phyloP scores from a whole-genome alignment of 2,113 vertebrate genomes.

The Anarrhichthys ocellatus region DNA sequence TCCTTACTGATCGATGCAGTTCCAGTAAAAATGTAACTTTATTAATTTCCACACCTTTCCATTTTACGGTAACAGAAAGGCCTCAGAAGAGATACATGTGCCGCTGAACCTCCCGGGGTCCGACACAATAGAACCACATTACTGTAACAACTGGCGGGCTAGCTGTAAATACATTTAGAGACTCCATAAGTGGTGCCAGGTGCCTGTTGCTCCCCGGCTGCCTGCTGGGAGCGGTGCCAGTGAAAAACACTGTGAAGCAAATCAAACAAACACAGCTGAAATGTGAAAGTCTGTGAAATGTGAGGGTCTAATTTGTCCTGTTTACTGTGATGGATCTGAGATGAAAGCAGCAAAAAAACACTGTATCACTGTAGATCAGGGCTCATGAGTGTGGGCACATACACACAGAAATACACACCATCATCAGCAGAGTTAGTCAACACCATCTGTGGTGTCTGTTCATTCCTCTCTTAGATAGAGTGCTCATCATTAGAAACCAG shows the following conservation, averaged over 20 bases:
- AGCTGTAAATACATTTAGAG: constrained; percentile 35
- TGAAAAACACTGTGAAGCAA: constrained; percentile 26
- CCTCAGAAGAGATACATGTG: background rate
- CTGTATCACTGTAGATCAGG: constrained; percentile 18
- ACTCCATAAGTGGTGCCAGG: constrained; percentile 36
- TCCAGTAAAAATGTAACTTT: background rate
- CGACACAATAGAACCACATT: background rate
- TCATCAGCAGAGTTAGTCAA: constrained; percentile 32
- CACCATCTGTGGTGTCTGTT: constrained; percentile 43
- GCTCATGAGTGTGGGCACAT: background rate
- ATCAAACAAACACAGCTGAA: constrained; percentile 36
- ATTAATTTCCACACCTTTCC: background rate
- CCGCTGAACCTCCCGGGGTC: background rate
- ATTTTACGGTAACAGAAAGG: background rate
- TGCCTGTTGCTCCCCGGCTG: constrained; percentile 20
- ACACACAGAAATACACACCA: constrained; percentile 9
- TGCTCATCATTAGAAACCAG: constrained; percentile 41
- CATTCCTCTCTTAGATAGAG: constrained; percentile 23
- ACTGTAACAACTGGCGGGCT: background rate
- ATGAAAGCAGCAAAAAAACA: constrained; percentile 34
- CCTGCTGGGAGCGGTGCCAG: background rate
- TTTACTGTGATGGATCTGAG: constrained; percentile 35
- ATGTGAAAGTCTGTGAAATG: constrained; percentile 41
- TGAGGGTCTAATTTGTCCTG: constrained; percentile 49
- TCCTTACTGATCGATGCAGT: background rate